phyloP scores from a whole-genome alignment of 2,888 invertebrate species.

The Cosmopolites sordidus region DNA sequence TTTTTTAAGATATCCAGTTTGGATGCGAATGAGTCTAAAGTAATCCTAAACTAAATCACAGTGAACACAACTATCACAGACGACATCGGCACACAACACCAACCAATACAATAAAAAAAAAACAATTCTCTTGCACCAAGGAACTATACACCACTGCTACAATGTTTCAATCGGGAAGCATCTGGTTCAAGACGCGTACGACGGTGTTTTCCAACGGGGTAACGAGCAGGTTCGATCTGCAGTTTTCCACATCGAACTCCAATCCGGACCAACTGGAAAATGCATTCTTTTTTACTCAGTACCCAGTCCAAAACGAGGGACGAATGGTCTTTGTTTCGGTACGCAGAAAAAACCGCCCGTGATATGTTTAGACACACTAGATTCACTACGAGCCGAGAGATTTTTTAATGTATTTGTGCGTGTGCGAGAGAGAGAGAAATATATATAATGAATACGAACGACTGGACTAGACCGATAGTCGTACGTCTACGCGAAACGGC shows the following conservation, averaged over 20 bases:
- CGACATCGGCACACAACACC: conserved; percentile 2
- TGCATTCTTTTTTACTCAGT: too few relatives aligned
- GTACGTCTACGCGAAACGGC: neutral
- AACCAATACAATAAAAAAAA: conserved; percentile 8
- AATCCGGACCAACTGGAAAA: too few relatives aligned
- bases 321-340: too few relatives aligned
- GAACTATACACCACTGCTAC: conserved; percentile 16
- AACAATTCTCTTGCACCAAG: conserved; percentile 9
- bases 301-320: too few relatives aligned
- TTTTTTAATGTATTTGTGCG: too few relatives aligned
- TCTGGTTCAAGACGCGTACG: neutral
- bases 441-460: neutral
- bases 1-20: conserved; percentile 25
- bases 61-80: conserved; percentile 21
- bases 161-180: too few relatives aligned
- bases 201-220: neutral
- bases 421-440: too few relatives aligned
- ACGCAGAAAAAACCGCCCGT: too few relatives aligned
- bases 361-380: too few relatives aligned
- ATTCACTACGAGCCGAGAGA: too few relatives aligned
- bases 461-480: neutral
- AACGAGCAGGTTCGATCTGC: too few relatives aligned
- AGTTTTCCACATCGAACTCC: too few relatives aligned
- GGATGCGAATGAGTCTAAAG: conserved; percentile 12
- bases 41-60: conserved; percentile 2